phyloP scores from a whole-genome alignment of 1,140 invertebrate species.

The Drosophila cardini region DNA sequence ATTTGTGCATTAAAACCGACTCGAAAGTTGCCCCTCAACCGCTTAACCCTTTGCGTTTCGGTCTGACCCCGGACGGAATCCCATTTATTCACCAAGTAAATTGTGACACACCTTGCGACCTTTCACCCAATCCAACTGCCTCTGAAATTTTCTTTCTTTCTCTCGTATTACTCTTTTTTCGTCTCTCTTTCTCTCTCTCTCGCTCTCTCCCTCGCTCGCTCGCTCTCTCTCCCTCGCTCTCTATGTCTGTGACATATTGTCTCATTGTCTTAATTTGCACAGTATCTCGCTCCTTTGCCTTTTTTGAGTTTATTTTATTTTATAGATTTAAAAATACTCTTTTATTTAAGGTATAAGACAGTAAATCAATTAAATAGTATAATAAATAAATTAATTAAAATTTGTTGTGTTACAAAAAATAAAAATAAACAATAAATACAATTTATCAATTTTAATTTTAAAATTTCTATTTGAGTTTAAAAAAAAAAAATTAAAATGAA shows the following conservation, averaged over 20 bases:
- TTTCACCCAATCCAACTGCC: background rate
- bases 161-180: no score
- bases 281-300: background rate
- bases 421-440: no score
- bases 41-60: conserved; percentile 13
- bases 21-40: background rate
- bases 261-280: conserved; percentile 39
- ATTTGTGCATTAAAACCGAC: conserved; percentile 61
- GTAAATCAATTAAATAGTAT: background rate
- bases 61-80: background rate
- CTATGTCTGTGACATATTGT: conserved; percentile 15
- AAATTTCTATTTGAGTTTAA: no score
- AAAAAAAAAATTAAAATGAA: no score
- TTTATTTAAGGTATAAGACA: background rate
- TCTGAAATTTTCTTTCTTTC: background rate
- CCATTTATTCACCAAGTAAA: conserved; percentile 35
- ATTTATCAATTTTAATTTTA: no score
- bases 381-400: background rate
- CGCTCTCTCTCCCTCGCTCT: background rate
- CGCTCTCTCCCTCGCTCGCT: background rate
- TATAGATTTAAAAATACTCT: background rate
- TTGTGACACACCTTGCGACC: conserved; percentile 25
- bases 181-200: background rate
- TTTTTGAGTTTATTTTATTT: background rate
- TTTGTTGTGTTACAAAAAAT: no score